phyloP scores from a whole-genome alignment of 2,113 vertebrate species.

The Neodontobutis hainanensis region DNA sequence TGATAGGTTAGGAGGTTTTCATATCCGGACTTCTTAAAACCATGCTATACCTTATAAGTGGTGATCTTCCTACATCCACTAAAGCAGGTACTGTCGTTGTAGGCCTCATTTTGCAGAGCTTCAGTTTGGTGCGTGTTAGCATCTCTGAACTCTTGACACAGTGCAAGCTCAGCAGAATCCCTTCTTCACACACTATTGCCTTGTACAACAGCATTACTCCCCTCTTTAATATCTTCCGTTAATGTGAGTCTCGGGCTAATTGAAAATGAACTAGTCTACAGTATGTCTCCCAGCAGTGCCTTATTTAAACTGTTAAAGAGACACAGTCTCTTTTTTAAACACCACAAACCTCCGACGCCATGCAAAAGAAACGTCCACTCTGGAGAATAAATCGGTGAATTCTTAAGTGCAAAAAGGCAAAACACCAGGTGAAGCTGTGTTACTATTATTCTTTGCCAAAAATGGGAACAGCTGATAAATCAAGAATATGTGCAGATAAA shows the following conservation, averaged over 20 bases:
- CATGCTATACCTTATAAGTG: too few relatives aligned
- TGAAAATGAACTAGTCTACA: conserved; percentile 75
- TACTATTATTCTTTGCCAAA: conserved; percentile 49
- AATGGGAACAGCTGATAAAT: conserved; percentile 66
- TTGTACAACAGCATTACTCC: conserved; percentile 69
- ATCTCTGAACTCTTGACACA: conserved; percentile 35
- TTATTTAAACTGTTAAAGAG: conserved; percentile 67
- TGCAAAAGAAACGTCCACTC: conserved; percentile 41
- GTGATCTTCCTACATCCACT: background rate
- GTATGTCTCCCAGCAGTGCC: conserved; percentile 66
- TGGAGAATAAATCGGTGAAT: conserved; percentile 51
- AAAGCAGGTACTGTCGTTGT: conserved; percentile 5
- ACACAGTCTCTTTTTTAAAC: conserved; percentile 46
- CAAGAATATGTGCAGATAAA: conserved; percentile 73
- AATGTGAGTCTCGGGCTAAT: conserved; percentile 76
- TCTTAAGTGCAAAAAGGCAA: conserved; percentile 41
- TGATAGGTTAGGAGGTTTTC: too few relatives aligned
- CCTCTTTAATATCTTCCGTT: conserved; percentile 75
- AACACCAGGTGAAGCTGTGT: conserved; percentile 48
- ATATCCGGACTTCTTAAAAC: too few relatives aligned
- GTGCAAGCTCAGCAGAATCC: conserved; percentile 72
- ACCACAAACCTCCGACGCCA: conserved; percentile 42
- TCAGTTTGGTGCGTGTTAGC: conserved; percentile 30
- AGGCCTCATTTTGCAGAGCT: conserved; percentile 7
- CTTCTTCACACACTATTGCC: conserved; percentile 73